Base-by-base conservation (phyloP, 2,888 invertebrate genomes). In the Gnatocerus cornutus region DNA sequence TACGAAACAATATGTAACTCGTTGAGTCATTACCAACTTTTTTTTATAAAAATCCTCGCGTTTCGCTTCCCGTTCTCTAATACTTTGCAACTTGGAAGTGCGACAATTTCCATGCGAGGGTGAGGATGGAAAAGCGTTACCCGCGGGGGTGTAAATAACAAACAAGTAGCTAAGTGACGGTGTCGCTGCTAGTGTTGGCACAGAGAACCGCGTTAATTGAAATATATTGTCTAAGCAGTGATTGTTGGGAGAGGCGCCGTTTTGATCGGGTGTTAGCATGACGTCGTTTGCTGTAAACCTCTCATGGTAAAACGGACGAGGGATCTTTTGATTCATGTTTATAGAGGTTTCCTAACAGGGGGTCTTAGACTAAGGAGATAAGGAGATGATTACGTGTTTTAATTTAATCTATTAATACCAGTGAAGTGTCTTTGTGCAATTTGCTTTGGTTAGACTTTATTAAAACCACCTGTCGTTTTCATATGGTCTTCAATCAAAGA, bases 151-250 rank as follows among this genome's bases (percentile, higher is more conserved):
- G 83, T 83, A 83, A 84, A 83, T 83, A 83, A 82, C 82, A 82
- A 82, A 83, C 82, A 82, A 84, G 82, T 82, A 82, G 82, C 82
- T 81, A 83, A 83, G 82, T 83, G 83, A 83, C 82, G 82, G 80
- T 79, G 79, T 80, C 74, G 77, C 74, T 74, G 74, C 73, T 78
- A 79, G 77, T 76, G 74, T 80, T 76, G 78, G 80, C 78, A 79
- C 78, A 77, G 77, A 78, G 78, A 77, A 75, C 79, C 73, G 75
- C 74, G 81, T 83, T 83, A 84, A 84, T 84, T 84, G 83, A 83
- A 84, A 84, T 83, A 83, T 83, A 84, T 84, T 83, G 84, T 84
- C 80, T 82, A 78, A 77, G 78, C 79, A 78, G 72, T 82, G 82
- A 82, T 82, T 82, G 82, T 81, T 81, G 77, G 77, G 77, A 75